Evolutionary conservation across 1,140 invertebrate species (phyloP).

Genomic region (Brachionus asplanchnoidis): DNA sequence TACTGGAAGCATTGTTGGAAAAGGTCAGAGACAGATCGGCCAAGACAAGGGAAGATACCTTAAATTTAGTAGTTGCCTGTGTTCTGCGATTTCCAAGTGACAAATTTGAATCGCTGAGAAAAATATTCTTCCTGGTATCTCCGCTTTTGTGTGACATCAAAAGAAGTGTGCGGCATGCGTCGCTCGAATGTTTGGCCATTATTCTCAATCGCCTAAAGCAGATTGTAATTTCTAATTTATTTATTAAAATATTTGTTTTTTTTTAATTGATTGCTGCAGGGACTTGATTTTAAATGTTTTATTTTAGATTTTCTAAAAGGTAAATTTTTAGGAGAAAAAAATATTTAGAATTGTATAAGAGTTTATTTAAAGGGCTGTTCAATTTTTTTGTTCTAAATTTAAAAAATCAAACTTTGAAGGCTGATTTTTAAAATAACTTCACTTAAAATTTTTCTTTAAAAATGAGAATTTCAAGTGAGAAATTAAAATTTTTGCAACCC

Average conservation of each 20-base stretch:
- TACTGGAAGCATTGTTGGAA: conserved; percentile 64
- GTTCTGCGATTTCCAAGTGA: conserved; percentile 73
- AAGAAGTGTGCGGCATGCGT: conserved; percentile 69
- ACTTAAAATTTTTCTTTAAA: no score
- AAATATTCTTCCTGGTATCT: conserved; percentile 61
- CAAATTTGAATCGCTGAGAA: conserved; percentile 66
- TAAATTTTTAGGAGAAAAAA: no score
- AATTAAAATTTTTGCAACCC: no score
- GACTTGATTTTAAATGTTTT: no score
- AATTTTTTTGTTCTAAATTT: no score
- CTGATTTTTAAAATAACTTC: no score
- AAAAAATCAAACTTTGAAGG: no score
- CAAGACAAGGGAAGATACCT: conserved; percentile 69
- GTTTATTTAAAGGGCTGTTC: no score
- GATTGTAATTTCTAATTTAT: conserved; percentile 49
- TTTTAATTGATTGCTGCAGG: no score
- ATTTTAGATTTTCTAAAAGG: no score
- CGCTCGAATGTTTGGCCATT: conserved; percentile 73
- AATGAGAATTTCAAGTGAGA: no score
- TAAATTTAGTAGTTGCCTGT: conserved; percentile 71
- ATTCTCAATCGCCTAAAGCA: conserved; percentile 65
- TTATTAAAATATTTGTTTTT: not conserved
- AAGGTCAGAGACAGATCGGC: conserved; percentile 64
- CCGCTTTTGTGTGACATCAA: conserved; percentile 66
- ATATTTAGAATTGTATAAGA: no score